phyloP scores from a whole-genome alignment of 1,140 invertebrate species.

The Bombus superbus region DNA sequence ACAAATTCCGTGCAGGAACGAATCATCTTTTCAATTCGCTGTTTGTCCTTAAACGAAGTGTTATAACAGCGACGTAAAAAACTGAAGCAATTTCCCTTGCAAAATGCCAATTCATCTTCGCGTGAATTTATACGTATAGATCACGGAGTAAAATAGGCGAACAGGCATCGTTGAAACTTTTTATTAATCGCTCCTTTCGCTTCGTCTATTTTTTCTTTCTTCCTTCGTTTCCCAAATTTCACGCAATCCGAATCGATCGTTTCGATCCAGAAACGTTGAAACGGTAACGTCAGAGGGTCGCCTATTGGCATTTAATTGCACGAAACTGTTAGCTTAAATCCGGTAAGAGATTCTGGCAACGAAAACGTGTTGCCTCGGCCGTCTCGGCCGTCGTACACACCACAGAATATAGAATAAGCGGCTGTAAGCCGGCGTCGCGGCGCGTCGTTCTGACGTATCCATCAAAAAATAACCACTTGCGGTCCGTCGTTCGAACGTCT shows the following conservation, averaged over 20 bases:
- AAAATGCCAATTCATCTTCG: too few species aligned
- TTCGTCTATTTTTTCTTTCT: too few species aligned
- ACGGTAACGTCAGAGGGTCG: neutral
- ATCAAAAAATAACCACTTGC: conserved; percentile 68
- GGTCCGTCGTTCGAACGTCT: conserved; percentile 18
- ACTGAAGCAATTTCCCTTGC: too few species aligned
- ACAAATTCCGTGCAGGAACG: too few species aligned
- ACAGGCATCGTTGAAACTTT: too few species aligned
- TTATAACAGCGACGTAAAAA: too few species aligned
- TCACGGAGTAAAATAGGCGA: too few species aligned
- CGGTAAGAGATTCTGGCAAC: conserved; percentile 45
- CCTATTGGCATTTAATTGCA: conserved; percentile 50
- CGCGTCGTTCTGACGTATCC: conserved; percentile 48
- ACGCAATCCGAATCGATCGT: neutral
- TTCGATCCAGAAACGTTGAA: neutral
- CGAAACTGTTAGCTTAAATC: conserved; percentile 41
- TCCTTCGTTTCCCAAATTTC: neutral
- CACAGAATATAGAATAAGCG: conserved; percentile 34
- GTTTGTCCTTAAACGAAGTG: too few species aligned
- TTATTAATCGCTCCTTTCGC: too few species aligned
- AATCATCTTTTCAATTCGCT: too few species aligned
- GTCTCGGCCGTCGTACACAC: neutral
- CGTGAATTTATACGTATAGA: too few species aligned
- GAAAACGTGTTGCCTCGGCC: neutral
- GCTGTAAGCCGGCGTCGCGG: conserved; percentile 14